phyloP scores from a whole-genome alignment of 53 echinoderm and acorn worm genomes.

The Apostichopus leukothele region DNA sequence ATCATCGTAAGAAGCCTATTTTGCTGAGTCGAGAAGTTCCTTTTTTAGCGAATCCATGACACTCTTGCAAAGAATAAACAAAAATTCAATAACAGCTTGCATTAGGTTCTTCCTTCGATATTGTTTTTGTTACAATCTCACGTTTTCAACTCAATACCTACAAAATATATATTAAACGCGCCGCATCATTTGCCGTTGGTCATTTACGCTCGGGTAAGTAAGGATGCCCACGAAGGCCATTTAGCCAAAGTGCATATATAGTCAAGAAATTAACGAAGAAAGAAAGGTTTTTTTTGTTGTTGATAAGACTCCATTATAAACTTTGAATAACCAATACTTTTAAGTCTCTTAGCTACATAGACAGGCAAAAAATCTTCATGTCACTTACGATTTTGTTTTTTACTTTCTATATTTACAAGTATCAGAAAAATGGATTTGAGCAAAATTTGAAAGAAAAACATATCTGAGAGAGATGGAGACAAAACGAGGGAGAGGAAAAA shows the following conservation, averaged over 20 bases:
- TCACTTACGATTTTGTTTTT: background rate
- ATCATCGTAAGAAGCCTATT: too few relatives aligned
- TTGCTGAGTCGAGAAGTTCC: too few relatives aligned
- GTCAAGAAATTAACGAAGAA: too few relatives aligned
- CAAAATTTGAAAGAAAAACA: background rate
- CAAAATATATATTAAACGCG: background rate
- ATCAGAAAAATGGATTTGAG: background rate
- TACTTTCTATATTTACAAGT: background rate
- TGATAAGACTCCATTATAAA: too few relatives aligned
- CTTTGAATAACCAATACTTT: background rate
- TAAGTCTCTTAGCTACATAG: background rate
- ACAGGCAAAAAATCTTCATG: background rate
- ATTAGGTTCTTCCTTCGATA: background rate
- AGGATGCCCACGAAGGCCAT: background rate
- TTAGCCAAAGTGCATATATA: background rate
- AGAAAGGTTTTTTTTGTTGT: too few relatives aligned
- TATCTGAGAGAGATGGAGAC: background rate
- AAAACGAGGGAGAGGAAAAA: background rate
- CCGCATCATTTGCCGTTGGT: background rate
- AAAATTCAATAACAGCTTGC: too few relatives aligned
- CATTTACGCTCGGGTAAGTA: slow-evolving; percentile 36
- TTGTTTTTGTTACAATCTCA: background rate
- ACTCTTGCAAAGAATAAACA: too few relatives aligned
- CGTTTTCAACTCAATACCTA: background rate
- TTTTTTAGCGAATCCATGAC: too few relatives aligned